Base-by-base conservation (phyloP, 2,888 invertebrate genomes). In the Tholera decimalis region DNA sequence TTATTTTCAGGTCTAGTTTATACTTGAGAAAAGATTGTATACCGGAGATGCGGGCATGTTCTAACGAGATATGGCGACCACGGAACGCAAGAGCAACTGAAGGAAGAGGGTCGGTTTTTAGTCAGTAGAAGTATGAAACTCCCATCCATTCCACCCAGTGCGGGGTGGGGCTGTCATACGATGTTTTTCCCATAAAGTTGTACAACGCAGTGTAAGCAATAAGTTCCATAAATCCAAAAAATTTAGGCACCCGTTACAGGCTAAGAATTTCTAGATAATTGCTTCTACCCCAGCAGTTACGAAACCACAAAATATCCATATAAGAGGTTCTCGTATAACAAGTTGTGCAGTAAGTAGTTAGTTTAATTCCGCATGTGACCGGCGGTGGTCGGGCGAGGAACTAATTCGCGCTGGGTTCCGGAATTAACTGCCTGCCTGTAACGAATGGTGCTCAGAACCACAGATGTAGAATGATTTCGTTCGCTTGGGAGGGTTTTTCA, bases 291-390 rank as follows among this genome's bases (percentile, higher is more conserved):
- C 30, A 4, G 46, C 33, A 8, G n/a, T 18, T 8, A 18, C 9
- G n/a, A 33, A 13, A 9, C 49, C 30, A 44, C 37, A 73, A 50
- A 44, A 50, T 73, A 64, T 39, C 65, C 37, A 15, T 44, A 22
- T 18, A 63, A 54, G 13, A 63, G 30, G 20, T 47, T 22, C 43
- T 8, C 1, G n/a, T 37, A 47, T 57, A 80, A 49, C 72, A 62
- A 68, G 54, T 60, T 57, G 8, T 3, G 8, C 8, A 35, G 58
- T 35, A 61, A 69, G 47, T 49, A 78, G 55, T 65, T 50, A 79
- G 76, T 80, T 78, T 60, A 80, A 78, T 69, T 60, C 58, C 69
- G 63, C 65, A 55, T 78, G 82, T 78, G 78, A 59, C 79, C 78
- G 56, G 65, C 78, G 56, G 65, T 60, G 57, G 81, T 33, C 22